phyloP scores from a whole-genome alignment of 2,888 invertebrate genomes.

The Tortrix viridana region DNA sequence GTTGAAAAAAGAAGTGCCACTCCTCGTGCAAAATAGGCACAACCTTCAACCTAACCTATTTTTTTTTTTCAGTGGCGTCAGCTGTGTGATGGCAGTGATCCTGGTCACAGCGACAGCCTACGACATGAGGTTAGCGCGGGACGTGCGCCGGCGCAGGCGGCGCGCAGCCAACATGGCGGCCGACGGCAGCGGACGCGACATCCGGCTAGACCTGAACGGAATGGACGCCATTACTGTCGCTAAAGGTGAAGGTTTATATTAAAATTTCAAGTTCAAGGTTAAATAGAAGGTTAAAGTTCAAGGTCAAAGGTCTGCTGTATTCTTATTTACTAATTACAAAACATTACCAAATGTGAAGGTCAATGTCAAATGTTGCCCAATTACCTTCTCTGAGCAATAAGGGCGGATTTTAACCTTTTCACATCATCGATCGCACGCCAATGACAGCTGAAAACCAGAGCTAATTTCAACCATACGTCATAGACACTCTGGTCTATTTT shows the following conservation, averaged over 20 bases:
- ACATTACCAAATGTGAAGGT: too few relatives aligned
- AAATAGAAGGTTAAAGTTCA: not conserved
- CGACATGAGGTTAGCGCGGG: constrained; percentile 84
- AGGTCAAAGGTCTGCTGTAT: not conserved
- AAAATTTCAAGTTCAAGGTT: not conserved
- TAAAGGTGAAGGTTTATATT: constrained; percentile 54
- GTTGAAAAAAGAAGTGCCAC: too few relatives aligned
- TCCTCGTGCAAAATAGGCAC: too few relatives aligned
- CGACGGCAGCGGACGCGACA: constrained; percentile 66
- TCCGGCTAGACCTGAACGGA: constrained; percentile 76
- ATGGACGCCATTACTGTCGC: constrained; percentile 66
- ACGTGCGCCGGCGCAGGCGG: constrained; percentile 64
- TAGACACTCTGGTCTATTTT: too few relatives aligned
- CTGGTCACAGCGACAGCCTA: constrained; percentile 88
- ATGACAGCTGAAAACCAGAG: too few relatives aligned
- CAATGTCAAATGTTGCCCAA: too few relatives aligned
- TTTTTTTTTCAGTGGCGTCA: constrained; percentile 60
- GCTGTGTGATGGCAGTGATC: constrained; percentile 68
- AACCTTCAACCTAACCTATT: too few relatives aligned
- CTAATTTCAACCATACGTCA: too few relatives aligned
- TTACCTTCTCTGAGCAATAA: too few relatives aligned
- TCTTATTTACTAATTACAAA: too few relatives aligned
- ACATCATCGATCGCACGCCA: too few relatives aligned
- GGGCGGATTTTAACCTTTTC: too few relatives aligned
- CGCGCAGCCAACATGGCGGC: constrained; percentile 66